These are phyloP conservation scores for Ips nitidus DNA, from an alignment of 1,140 invertebrate genomes.

Conservation along the genomic window DNA sequence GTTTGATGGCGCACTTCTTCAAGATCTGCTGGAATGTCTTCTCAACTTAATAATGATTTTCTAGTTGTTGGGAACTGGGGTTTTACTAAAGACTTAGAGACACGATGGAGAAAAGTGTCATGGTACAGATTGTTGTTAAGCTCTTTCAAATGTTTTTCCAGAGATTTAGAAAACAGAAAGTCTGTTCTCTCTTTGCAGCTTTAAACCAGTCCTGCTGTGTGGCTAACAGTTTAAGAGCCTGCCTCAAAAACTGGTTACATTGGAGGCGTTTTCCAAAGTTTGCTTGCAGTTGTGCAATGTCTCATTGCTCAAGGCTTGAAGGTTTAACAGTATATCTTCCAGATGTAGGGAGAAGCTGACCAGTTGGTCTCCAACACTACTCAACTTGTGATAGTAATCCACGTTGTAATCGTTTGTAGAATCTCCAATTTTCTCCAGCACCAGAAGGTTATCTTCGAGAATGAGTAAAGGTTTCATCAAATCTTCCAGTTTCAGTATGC, in stretches of 20 bases:
- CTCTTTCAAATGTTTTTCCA: conserved; percentile 11
- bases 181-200: conserved; percentile 29
- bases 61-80: conserved; percentile 8
- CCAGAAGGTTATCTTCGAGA: conserved; percentile 25
- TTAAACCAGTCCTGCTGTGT: conserved; percentile 15
- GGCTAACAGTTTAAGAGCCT: neutral
- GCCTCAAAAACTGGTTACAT: conserved; percentile 29
- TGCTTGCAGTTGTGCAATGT: neutral
- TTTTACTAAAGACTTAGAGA: conserved; percentile 10
- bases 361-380: conserved; percentile 32
- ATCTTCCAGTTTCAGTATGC: conserved; percentile 15
- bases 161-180: conserved; percentile 25
- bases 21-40: neutral
- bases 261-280: conserved; percentile 22
- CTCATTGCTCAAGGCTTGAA: conserved; percentile 11
- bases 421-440: conserved; percentile 29
- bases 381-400: conserved; percentile 28
- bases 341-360: conserved; percentile 23
- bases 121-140: conserved; percentile 13
- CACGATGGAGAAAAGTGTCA: conserved; percentile 27
- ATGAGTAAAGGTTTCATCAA: conserved; percentile 21
- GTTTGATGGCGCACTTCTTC: neutral
- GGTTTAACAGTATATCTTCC: conserved; percentile 21
- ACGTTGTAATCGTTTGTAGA: conserved; percentile 33
- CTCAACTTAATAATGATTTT: conserved; percentile 9